Evolutionary conservation across 2,113 vertebrate species (phyloP).

Genomic region (Notothenia coriiceps): DNA sequence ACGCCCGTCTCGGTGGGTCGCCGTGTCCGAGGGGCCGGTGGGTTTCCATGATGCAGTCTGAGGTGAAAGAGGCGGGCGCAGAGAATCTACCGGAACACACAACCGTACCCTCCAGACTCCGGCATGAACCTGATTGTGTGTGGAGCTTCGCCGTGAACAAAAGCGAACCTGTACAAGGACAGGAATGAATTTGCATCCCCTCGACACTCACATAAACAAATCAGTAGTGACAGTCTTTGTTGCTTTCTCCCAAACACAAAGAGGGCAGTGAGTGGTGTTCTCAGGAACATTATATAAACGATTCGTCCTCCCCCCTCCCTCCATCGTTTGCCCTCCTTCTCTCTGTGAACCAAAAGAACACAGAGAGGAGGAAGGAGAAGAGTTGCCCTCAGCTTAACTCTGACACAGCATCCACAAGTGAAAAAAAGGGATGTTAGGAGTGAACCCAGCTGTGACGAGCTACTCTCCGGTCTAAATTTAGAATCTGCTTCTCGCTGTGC

Average conservation of each 20-base stretch:
- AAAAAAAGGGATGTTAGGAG: background rate
- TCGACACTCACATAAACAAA: constrained; percentile 35
- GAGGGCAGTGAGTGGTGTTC: constrained; percentile 50
- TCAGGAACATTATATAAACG: constrained; percentile 59
- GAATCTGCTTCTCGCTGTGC: background rate
- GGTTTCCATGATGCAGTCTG: constrained; percentile 8
- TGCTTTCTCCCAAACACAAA: constrained; percentile 57
- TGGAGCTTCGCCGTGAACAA: background rate
- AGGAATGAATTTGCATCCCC: constrained; percentile 7
- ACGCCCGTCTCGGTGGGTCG: background rate
- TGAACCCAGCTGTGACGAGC: constrained; percentile 4
- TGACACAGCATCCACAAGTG: constrained; percentile 8
- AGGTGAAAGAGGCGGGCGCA: background rate
- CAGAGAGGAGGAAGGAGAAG: background rate
- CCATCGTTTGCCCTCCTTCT: constrained; percentile 5
- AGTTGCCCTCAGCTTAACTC: constrained; percentile 10
- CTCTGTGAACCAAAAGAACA: constrained; percentile 9
- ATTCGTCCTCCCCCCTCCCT: background rate
- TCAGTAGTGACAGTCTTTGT: constrained; percentile 58
- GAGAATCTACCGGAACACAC: no score
- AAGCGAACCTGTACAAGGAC: constrained; percentile 9
- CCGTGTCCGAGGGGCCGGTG: background rate
- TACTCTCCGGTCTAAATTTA: background rate
- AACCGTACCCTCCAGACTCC: background rate
- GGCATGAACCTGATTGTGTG: background rate